Conservation (phyloP, 2,888 invertebrate genomes). For the Agrilus biguttatus region DNA sequence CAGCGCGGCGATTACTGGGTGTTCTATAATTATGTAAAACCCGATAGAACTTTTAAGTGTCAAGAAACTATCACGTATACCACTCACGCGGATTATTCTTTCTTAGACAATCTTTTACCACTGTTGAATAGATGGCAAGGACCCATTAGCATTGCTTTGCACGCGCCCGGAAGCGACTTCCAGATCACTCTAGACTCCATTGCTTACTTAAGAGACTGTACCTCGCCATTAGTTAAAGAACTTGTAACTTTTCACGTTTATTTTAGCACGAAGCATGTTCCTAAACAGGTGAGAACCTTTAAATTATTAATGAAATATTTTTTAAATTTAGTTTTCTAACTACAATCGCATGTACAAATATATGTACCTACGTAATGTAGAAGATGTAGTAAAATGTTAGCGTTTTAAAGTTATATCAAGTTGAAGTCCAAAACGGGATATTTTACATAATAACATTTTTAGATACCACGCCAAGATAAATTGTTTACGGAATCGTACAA, state of each 20-base stretch:
- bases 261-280: constrained; percentile 77
- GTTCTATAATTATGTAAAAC: constrained; percentile 70
- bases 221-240: constrained; percentile 55
- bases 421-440: no score
- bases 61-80: constrained; percentile 82
- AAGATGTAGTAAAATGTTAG: no score
- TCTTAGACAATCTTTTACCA: constrained; percentile 77
- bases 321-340: no score
- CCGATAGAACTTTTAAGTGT: constrained; percentile 50
- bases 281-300: constrained; percentile 40
- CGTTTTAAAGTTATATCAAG: no score
- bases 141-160: constrained; percentile 74
- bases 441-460: constrained; percentile 6
- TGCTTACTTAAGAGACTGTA: constrained; percentile 65
- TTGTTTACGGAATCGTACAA: constrained; percentile 51
- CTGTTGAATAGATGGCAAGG: constrained; percentile 77
- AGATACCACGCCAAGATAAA: constrained; percentile 53
- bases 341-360: no score
- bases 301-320: no score
- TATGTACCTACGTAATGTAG: no score
- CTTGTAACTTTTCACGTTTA: constrained; percentile 81
- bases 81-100: constrained; percentile 84
- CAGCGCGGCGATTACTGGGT: constrained; percentile 59
- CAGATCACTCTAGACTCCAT: constrained; percentile 63
- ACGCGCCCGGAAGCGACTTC: constrained; percentile 77